Conservation (phyloP, 2,888 invertebrate genomes). For the Eubasilissa splendida region DNA sequence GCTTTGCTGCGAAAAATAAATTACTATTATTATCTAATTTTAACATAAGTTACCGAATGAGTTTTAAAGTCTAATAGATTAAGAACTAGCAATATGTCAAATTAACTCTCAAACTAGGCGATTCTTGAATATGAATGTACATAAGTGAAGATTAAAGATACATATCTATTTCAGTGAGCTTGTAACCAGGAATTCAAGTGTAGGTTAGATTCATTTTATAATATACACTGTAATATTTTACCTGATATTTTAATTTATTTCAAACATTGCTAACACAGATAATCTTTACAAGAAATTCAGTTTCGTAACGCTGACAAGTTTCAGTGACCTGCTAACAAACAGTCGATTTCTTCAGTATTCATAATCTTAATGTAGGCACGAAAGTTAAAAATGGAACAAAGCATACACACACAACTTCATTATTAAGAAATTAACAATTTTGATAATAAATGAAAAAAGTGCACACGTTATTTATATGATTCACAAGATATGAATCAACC, state of each 20-base stretch:
- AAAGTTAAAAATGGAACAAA: no score
- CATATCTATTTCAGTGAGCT: conserved; percentile 32
- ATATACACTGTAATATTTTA: not conserved
- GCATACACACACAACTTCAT: no score
- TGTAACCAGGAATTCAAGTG: conserved; percentile 9
- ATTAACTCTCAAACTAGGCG: conserved; percentile 30
- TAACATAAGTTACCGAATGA: not conserved
- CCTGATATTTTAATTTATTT: not conserved
- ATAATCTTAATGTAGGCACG: no score
- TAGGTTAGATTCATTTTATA: not conserved
- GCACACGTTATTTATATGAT: no score
- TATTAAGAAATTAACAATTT: no score
- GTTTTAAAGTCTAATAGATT: not conserved
- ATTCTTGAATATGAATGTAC: conserved; percentile 31
- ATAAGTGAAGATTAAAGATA: conserved; percentile 11
- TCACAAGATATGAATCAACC: no score
- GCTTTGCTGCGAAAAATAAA: not conserved
- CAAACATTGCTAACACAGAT: not conserved
- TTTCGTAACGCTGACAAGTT: no score
- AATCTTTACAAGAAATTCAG: not conserved
- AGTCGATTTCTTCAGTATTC: no score
- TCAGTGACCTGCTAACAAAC: no score
- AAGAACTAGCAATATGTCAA: conserved; percentile 17
- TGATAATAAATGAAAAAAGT: no score
- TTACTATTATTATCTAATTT: not conserved